Evolutionary conservation across 2,888 invertebrate genomes (phyloP), one percentile per base, ranked within the genome.

Genomic region (Drosophila paucipuncta): DNA sequence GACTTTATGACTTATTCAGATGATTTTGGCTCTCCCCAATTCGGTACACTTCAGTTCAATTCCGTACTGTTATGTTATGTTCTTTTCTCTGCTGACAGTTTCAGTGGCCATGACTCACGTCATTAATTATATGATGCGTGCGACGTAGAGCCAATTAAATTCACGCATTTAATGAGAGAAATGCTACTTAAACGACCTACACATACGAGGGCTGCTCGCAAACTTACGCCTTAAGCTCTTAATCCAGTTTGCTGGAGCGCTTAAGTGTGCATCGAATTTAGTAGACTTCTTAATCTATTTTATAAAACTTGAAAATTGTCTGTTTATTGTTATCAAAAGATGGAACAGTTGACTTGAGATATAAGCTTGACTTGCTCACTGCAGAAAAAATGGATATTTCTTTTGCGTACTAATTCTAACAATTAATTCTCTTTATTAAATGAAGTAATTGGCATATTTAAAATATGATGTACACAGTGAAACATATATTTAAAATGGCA

Each of bases 1-100:
- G 85, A 75, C 76, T 90, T 76, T 87, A 91, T 91, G 90, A 91
- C 90, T 85, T 91, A 89, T 85, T 91, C 88, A 89, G 85, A 83
- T 74, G 81, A 83, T 77, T 81, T 75, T 89, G 84, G 68, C 37
- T 68, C 69, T 50, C 62, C 53, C 30, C 43, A 47, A 35, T 60
- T 64, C 35, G 13, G 52, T 53, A 66, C 50, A 43, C 30, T 55
- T 59, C 43, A 11, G 16, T 52, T 47, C 49, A 10, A n/a, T 62
- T 63, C 54, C 39, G 30, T 39, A 50, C 33, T 66, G 58, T 10
- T 52, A 35, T 67, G 57, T 43, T 58, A 33, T 35, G 28, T 28
- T 39, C 7, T 22, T 66, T 52, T 66, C 50, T 39, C 31, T 16
- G 18, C 18, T 10, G 55, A 37, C 55, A 25, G 35, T 43, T 67